phyloP scores from a whole-genome alignment of 2,888 invertebrate genomes.

The Drosophila engyochracea region DNA sequence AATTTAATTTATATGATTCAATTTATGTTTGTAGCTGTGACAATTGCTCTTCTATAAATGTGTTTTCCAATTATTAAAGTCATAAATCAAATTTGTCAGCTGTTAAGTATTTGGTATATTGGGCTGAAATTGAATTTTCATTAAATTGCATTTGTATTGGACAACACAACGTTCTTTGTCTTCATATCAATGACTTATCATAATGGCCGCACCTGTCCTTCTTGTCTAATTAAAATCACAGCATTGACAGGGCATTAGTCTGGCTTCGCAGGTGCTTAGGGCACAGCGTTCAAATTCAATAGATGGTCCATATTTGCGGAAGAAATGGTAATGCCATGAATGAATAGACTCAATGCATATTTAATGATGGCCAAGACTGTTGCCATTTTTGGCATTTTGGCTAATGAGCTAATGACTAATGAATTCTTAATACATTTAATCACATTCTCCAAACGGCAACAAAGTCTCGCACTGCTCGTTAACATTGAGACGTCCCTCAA shows the following conservation, averaged over 20 bases:
- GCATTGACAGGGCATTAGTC: conserved; percentile 39
- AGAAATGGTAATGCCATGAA: conserved; percentile 36
- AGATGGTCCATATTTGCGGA: conserved; percentile 1
- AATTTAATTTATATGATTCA: neutral
- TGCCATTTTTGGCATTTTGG: conserved; percentile 1
- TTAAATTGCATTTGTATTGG: conserved; percentile 18
- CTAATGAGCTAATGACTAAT: conserved; percentile 52
- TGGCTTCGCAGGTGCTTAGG: conserved; percentile 24
- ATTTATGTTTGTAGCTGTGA: neutral
- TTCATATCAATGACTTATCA: conserved; percentile 2
- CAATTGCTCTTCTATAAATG: neutral
- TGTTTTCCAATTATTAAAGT: neutral
- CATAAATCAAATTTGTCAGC: neutral
- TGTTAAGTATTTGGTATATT: neutral
- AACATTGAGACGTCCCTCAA: conserved; percentile 22
- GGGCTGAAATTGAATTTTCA: conserved; percentile 9
- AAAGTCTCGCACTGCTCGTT: conserved; percentile 19
- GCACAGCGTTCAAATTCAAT: neutral
- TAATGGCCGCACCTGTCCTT: conserved; percentile 12
- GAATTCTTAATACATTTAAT: conserved; percentile 75
- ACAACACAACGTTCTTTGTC: conserved; percentile 1
- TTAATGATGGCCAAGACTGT: conserved; percentile 52
- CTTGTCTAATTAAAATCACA: conserved; percentile 33
- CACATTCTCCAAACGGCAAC: conserved; percentile 42
- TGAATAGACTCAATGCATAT: conserved; percentile 72